Evolutionary conservation across 2,888 invertebrate species (phyloP).

Genomic region (Ctena decussata): DNA sequence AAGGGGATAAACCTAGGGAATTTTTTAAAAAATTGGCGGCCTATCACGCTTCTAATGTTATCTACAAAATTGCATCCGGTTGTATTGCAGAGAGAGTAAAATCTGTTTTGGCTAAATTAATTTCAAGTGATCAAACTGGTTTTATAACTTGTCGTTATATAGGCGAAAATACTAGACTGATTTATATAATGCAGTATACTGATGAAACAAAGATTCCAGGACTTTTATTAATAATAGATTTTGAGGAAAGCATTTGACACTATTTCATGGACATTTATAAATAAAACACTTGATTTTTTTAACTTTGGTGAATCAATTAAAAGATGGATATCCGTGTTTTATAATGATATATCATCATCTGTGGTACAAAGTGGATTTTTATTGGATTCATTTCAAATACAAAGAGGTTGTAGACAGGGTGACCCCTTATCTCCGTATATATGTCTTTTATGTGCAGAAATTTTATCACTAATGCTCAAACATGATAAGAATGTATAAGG

Average conservation of each 20-base stretch:
- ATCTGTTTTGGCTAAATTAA: background rate
- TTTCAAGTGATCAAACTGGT: constrained; percentile 17
- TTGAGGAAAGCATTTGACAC: constrained; percentile 9
- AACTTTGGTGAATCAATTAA: constrained; percentile 15
- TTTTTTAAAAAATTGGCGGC: constrained; percentile 26
- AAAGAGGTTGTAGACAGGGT: background rate
- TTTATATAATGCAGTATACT: background rate
- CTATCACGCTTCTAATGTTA: constrained; percentile 21
- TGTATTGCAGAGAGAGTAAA: constrained; percentile 6
- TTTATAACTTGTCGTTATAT: background rate
- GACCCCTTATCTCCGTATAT: background rate
- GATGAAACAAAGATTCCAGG: background rate
- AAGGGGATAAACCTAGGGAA: background rate
- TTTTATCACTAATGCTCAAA: background rate
- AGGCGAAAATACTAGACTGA: constrained; percentile 5
- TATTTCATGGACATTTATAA: constrained; percentile 5
- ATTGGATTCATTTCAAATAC: background rate
- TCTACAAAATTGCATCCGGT: constrained; percentile 21
- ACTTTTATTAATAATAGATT: constrained; percentile 10
- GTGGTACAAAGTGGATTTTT: no score
- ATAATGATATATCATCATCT: background rate
- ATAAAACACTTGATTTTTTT: background rate
- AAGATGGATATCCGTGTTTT: background rate
- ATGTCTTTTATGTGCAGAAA: background rate
- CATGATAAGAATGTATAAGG: background rate